phyloP scores from a whole-genome alignment of 2,888 invertebrate genomes.

The Athrips mouffetella region DNA sequence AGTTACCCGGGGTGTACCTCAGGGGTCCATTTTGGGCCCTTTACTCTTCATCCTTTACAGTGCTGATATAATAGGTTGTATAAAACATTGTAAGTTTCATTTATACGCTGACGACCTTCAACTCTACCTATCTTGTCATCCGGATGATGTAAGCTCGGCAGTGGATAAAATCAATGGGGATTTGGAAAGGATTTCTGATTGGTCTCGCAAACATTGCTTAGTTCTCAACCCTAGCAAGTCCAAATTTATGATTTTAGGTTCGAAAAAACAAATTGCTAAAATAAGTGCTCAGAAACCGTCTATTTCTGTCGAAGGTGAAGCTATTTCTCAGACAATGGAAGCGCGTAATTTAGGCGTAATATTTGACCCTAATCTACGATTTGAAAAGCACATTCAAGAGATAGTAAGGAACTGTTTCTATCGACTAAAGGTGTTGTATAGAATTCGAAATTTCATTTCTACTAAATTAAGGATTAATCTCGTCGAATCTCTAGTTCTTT shows the following conservation, averaged over 20 bases:
- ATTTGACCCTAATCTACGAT: not conserved
- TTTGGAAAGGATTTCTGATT: not conserved
- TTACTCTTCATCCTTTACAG: conserved; percentile 1
- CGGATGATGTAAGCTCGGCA: not conserved
- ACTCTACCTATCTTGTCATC: conserved; percentile 3
- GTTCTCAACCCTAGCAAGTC: not conserved
- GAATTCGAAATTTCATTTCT: not conserved
- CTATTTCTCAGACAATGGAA: not conserved
- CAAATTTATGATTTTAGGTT: conserved; percentile 4
- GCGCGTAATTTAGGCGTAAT: not conserved
- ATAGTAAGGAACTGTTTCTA: conserved; percentile 1
- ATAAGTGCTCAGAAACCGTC: not conserved
- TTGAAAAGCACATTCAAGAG: not conserved
- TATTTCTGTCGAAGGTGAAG: not conserved
- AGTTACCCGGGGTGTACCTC: not conserved
- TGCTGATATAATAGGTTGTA: not conserved
- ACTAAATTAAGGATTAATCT: not conserved
- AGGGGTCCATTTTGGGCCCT: conserved; percentile 6
- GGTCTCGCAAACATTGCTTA: not conserved
- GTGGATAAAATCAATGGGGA: not conserved
- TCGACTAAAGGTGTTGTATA: not conserved
- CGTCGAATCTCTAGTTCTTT: too few relatives aligned
- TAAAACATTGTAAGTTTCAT: conserved; percentile 1
- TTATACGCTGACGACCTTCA: conserved; percentile 5
- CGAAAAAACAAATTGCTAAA: not conserved